Conservation (phyloP, 2,113 vertebrate species). For the Chionomys nivalis region DNA sequence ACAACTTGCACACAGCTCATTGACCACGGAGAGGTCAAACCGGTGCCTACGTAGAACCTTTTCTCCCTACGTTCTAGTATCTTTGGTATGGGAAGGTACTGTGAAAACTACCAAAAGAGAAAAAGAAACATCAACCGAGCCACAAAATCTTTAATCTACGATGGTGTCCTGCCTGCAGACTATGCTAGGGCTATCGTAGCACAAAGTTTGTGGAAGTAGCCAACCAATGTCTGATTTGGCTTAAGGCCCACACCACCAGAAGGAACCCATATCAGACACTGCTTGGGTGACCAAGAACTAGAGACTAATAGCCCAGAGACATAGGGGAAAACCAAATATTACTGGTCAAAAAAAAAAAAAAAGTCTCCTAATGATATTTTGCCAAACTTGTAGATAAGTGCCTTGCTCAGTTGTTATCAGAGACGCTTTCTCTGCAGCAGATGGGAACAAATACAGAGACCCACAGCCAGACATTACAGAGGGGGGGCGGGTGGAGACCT, state of each 20-base stretch:
- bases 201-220: neutral
- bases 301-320: neutral
- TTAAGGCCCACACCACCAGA: neutral
- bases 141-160: neutral
- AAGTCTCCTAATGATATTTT: neutral
- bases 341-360: neutral
- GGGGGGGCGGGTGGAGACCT: neutral
- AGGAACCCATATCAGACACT: neutral
- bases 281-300: neutral
- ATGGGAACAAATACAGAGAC: neutral
- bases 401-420: neutral
- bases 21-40: neutral
- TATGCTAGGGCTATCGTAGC: neutral
- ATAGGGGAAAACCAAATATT: neutral
- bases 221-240: neutral
- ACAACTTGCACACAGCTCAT: neutral
- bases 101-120: neutral
- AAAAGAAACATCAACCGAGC: neutral
- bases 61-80: neutral
- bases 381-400: neutral
- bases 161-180: neutral
- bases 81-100: neutral
- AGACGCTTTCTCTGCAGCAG: neutral
- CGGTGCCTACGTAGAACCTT: neutral
- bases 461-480: neutral